Evolutionary conservation across 2,888 invertebrate genomes (phyloP).

Genomic region (Congeria kusceri): DNA sequence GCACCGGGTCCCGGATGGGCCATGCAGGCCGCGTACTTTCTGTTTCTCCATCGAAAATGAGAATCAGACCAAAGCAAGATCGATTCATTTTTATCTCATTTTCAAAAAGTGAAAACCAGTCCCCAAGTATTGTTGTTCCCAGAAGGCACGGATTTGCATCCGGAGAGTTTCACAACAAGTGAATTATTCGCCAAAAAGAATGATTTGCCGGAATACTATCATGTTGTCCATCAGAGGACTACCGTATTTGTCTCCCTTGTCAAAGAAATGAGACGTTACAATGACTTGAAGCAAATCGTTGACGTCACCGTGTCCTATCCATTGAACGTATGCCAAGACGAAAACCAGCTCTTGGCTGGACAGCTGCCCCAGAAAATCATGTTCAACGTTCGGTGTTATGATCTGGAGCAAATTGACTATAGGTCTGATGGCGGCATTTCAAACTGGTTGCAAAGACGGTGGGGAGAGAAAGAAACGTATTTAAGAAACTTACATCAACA

Average conservation of each 20-base stretch:
- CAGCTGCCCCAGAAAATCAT: constrained; percentile 91
- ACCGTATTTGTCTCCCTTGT: constrained; percentile 89
- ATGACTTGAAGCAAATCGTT: constrained; percentile 91
- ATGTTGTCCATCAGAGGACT: constrained; percentile 93
- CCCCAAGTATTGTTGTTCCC: constrained; percentile 91
- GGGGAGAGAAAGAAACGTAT: no score
- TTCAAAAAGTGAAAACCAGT: constrained; percentile 10
- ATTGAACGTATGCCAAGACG: constrained; percentile 91
- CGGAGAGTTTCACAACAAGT: constrained; percentile 89
- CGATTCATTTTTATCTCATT: constrained; percentile 23
- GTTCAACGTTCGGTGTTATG: no score
- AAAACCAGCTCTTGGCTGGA: constrained; percentile 90
- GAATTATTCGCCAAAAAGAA: constrained; percentile 90
- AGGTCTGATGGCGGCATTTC: no score
- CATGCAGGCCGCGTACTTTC: constrained; percentile 54
- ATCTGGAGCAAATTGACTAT: no score
- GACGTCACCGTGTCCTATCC: constrained; percentile 94
- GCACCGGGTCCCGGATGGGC: constrained; percentile 58
- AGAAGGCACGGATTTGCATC: constrained; percentile 94
- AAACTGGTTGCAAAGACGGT: no score
- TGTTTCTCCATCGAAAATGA: constrained; percentile 56
- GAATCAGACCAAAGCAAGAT: constrained; percentile 38
- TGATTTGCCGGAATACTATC: constrained; percentile 88
- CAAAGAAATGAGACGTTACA: constrained; percentile 86
- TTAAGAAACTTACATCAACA: no score